A percentile compares a stretch with the other conserved stretches of the same genome.
phyloP scores from a whole-genome alignment of 2,797 vertebrate species.

The Sparidentex hasta region DNA sequence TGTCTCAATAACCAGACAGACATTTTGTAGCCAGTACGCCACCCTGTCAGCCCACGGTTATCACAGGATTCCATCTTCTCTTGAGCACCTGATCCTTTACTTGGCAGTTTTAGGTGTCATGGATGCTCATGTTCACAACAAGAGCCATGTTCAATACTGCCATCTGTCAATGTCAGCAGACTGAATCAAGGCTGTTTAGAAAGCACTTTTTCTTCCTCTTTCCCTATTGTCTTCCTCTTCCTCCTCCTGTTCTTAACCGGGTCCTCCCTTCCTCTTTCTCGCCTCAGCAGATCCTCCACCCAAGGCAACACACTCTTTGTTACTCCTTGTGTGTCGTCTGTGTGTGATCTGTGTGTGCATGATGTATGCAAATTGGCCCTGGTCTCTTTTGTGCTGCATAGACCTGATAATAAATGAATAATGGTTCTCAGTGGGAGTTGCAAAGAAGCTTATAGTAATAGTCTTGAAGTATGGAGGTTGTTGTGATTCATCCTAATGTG shows the following conservation, averaged over 20 bases:
- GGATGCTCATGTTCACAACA: conserved; percentile 6
- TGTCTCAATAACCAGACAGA: not conserved
- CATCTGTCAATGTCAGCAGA: conserved; percentile 52
- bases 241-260: conserved; percentile 37
- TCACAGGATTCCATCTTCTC: not conserved
- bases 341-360: conserved; percentile 4
- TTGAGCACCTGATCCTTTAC: not conserved
- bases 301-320: conserved; percentile 27
- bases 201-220: conserved; percentile 79
- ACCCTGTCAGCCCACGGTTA: not conserved
- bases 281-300: conserved; percentile 59
- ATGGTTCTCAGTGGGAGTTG: not conserved
- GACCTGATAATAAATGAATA: conserved; percentile 1
- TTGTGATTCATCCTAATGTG: not conserved
- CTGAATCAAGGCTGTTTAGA: conserved; percentile 40
- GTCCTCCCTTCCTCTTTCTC: conserved; percentile 67
- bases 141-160: conserved; percentile 7
- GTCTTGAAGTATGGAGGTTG: not conserved
- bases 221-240: conserved; percentile 57
- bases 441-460: not conserved
- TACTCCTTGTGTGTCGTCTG: conserved; percentile 12
- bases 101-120: conserved; percentile 14
- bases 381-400: conserved; percentile 8
- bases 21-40: not conserved
- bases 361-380: not conserved